Evolutionary conservation across 2,797 vertebrate genomes (phyloP).

Genomic region (Hyperoplus lanceolatus): DNA sequence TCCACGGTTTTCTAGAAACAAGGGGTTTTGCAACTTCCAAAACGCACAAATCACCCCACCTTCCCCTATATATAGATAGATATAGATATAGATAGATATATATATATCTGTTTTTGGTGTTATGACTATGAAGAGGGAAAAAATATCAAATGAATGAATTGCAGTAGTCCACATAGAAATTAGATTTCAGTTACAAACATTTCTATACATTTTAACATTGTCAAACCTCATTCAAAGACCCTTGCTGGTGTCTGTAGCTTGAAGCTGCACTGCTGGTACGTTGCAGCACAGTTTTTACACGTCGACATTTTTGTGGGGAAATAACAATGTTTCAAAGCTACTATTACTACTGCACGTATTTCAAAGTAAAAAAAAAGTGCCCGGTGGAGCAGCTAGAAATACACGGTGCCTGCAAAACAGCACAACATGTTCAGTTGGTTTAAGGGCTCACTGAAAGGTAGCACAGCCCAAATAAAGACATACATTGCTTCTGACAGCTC

Average conservation of each 20-base stretch:
- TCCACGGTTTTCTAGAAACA: too few relatives aligned
- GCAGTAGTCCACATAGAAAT: neutral
- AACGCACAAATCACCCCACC: too few relatives aligned
- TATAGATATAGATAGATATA: too few relatives aligned
- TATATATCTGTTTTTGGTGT: neutral
- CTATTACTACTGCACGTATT: neutral
- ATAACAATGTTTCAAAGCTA: neutral
- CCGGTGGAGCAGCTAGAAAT: neutral
- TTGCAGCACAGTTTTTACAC: neutral
- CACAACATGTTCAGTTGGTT: neutral
- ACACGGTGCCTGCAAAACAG: neutral
- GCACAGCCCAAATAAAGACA: neutral
- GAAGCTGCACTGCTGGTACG: neutral
- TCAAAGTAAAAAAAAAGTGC: constrained; percentile 12
- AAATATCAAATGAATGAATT: neutral
- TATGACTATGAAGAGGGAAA: neutral
- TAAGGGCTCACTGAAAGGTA: constrained; percentile 9
- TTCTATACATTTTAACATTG: neutral
- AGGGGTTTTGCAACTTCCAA: too few relatives aligned
- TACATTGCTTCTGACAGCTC: constrained; percentile 2
- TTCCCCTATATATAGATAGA: too few relatives aligned
- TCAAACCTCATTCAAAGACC: neutral
- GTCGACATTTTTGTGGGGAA: neutral
- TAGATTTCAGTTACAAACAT: neutral
- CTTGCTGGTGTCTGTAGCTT: neutral